Conservation (phyloP, 35 echinoderm and acorn worm genomes). For the Anneissia japonica region DNA sequence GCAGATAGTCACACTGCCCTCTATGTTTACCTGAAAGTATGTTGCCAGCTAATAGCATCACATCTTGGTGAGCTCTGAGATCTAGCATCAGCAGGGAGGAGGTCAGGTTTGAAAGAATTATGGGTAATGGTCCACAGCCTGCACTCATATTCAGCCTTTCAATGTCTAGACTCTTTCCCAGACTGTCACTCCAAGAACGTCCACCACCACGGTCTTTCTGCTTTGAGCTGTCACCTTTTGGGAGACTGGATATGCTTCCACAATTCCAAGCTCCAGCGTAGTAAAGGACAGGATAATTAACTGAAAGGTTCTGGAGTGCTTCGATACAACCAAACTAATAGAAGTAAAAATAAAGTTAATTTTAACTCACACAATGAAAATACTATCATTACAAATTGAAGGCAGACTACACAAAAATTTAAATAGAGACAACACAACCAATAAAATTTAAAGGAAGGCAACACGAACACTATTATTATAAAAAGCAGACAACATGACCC, state of each 20-base stretch:
- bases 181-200: conserved; percentile 43
- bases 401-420: too few species aligned
- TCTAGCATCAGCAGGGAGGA: conserved; percentile 74
- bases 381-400: too few species aligned
- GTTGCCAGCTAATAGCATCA: conserved; percentile 64
- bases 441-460: too few species aligned
- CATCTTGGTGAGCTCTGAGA: conserved; percentile 75
- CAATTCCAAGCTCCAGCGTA: conserved; percentile 87
- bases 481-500: too few species aligned
- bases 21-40: conserved; percentile 51
- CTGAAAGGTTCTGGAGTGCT: conserved; percentile 46
- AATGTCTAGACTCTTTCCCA: conserved; percentile 45
- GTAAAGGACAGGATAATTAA: conserved; percentile 51
- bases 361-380: too few species aligned
- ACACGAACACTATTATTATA: too few species aligned
- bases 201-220: not conserved
- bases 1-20: not conserved
- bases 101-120: conserved; percentile 67
- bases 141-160: conserved; percentile 78
- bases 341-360: not conserved
- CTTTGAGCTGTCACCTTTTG: not conserved
- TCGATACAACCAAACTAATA: conserved; percentile 71
- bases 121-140: conserved; percentile 77
- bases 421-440: too few species aligned
- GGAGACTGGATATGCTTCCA: conserved; percentile 13